Evolutionary conservation across 2,113 vertebrate genomes (phyloP).

Genomic region (Bos javanicus): DNA sequence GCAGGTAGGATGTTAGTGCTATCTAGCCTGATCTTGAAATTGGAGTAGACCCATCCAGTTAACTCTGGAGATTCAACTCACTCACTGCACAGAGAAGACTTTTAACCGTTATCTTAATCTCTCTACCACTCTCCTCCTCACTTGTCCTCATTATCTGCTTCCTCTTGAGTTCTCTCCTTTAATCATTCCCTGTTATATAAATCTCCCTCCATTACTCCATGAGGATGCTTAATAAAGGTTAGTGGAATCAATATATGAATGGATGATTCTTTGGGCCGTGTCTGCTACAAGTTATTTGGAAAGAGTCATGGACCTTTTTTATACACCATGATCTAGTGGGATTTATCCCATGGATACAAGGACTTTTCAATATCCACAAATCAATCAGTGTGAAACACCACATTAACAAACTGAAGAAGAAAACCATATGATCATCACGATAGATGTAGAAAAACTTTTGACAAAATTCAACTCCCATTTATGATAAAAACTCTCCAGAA

Average conservation of each 20-base stretch:
- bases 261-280: neutral
- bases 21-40: neutral
- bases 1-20: neutral
- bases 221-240: neutral
- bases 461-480: neutral
- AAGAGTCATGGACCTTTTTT: neutral
- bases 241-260: neutral
- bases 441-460: neutral
- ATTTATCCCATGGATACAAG: neutral
- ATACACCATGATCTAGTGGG: neutral
- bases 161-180: neutral
- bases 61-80: neutral
- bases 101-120: neutral
- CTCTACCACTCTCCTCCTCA: neutral
- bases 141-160: neutral
- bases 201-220: neutral
- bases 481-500: neutral
- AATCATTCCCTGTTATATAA: neutral
- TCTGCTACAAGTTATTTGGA: neutral
- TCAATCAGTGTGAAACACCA: neutral
- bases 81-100: neutral
- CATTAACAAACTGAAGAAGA: neutral
- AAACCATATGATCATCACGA: neutral
- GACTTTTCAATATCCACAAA: neutral
- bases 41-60: neutral